A percentile compares a stretch with the other conserved stretches of the same genome.
These are phyloP conservation scores for Allolobophora icterica DNA, from an alignment of 2,888 invertebrate genomes.

Conservation along the genomic window DNA sequence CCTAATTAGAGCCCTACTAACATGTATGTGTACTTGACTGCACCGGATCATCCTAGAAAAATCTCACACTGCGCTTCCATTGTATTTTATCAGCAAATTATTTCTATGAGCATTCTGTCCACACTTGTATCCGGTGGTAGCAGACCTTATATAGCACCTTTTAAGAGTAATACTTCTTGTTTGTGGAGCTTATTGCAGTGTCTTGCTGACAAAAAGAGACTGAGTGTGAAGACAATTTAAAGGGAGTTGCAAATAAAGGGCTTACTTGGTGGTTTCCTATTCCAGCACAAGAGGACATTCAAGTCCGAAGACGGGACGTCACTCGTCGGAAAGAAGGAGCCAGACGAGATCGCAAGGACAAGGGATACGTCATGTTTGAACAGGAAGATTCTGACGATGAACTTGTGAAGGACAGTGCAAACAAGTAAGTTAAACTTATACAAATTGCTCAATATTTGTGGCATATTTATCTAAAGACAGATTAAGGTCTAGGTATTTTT, in stretches of 20 bases:
- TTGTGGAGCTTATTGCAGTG: no score
- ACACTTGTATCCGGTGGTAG: background rate
- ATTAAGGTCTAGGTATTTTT: background rate
- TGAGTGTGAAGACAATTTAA: background rate
- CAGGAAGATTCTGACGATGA: conserved; percentile 92
- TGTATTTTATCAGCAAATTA: no score
- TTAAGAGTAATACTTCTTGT: background rate
- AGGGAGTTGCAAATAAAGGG: background rate
- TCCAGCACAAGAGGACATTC: background rate
- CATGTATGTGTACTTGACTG: no score
- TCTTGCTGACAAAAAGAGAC: background rate
- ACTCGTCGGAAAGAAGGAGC: conserved; percentile 28
- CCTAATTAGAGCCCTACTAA: background rate
- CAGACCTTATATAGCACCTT: no score
- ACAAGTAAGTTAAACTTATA: conserved; percentile 4
- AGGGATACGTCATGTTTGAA: conserved; percentile 89
- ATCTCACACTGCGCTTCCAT: background rate
- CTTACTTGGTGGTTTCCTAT: background rate
- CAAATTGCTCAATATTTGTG: background rate
- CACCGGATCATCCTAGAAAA: background rate
- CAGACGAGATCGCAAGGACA: conserved; percentile 80
- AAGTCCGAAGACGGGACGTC: background rate
- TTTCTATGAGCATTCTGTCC: conserved; percentile 3
- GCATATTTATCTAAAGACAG: background rate
- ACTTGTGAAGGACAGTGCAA: conserved; percentile 40